A percentile compares a stretch with the other conserved stretches of the same genome.
phyloP scores from a whole-genome alignment of 2,113 vertebrate genomes.

The Gorsachius goisagi region DNA sequence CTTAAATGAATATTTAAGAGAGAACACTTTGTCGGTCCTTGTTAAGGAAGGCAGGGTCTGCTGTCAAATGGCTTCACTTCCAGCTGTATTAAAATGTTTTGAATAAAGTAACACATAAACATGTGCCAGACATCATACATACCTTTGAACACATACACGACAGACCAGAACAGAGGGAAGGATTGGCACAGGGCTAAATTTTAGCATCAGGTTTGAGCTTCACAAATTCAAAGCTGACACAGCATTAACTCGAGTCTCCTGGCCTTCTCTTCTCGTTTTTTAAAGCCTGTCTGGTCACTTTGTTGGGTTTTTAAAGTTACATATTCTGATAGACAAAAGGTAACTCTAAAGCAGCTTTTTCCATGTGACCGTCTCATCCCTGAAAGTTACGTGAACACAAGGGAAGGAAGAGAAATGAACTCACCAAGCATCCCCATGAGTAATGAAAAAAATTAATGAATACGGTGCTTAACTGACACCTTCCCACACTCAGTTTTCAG shows the following conservation, averaged over 20 bases:
- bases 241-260: not conserved
- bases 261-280: not conserved
- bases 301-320: accelerated
- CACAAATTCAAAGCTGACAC: no score
- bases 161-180: not conserved
- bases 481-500: not conserved
- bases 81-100: not conserved
- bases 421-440: not conserved
- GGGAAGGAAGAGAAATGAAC: not conserved
- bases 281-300: not conserved
- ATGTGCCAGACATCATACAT: accelerated
- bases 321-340: not conserved
- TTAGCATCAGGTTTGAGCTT: accelerated
- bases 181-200: not conserved
- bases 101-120: no score
- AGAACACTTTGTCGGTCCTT: not conserved
- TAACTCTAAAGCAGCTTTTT: not conserved
- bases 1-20: not conserved
- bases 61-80: not conserved
- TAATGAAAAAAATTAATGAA: not conserved
- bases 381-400: not conserved
- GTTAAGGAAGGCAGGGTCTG: not conserved
- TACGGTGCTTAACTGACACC: not conserved
- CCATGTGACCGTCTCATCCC: not conserved
- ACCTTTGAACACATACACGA: accelerated